These are phyloP conservation scores for Apantesis nais DNA, from an alignment of 2,888 invertebrate genomes.

Conservation along the genomic window DNA sequence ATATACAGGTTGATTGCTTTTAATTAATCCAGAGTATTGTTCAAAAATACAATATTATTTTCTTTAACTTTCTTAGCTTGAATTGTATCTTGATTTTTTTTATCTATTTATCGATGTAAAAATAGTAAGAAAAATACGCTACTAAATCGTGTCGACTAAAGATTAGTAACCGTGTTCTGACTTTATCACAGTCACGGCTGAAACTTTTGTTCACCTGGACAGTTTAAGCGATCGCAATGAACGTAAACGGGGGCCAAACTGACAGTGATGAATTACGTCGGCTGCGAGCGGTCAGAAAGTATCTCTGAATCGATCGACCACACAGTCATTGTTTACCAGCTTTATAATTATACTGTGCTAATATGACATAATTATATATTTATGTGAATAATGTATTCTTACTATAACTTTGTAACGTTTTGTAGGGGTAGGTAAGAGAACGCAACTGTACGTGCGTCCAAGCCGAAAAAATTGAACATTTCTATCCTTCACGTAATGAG, in stretches of 20 bases:
- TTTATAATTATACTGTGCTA: background rate
- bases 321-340: slow-evolving; percentile 2
- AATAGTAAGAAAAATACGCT: background rate
- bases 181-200: slow-evolving; percentile 1
- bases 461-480: no score
- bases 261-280: slow-evolving; percentile 17
- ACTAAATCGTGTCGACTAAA: background rate
- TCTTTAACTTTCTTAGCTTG: no score
- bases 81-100: background rate
- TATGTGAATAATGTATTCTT: no score
- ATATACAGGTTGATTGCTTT: no score
- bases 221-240: slow-evolving; percentile 11
- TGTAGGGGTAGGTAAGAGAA: no score
- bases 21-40: no score
- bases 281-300: background rate
- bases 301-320: slow-evolving; percentile 12
- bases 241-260: slow-evolving; percentile 11
- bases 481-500: no score
- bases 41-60: no score
- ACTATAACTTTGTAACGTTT: background rate
- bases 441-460: no score
- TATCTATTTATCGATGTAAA: background rate
- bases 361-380: background rate
- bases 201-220: slow-evolving; percentile 9
- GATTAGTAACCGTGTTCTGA: background rate